These are phyloP conservation scores for Polietes domitor DNA, from an alignment of 2,888 invertebrate species.

Conservation along the genomic window DNA sequence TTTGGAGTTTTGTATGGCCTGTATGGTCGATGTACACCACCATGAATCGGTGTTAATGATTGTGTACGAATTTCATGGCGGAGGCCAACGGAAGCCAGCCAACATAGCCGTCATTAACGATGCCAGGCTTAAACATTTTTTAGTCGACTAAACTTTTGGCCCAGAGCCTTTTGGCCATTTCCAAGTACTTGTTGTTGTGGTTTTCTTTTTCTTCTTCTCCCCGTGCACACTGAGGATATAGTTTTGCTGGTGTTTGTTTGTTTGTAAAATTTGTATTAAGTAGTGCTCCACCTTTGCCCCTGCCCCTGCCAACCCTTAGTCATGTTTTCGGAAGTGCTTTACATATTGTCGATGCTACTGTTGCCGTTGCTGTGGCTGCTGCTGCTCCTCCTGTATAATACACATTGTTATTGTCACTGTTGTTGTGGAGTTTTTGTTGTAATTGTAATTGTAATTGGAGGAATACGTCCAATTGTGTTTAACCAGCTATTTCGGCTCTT, in stretches of 20 bases:
- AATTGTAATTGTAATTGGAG: conserved; percentile 13
- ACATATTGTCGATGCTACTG: conserved; percentile 29
- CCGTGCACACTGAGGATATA: conserved; percentile 13
- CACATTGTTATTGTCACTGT: conserved; percentile 47
- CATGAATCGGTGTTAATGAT: conserved; percentile 7
- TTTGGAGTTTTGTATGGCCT: conserved; percentile 12
- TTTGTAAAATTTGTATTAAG: conserved; percentile 35
- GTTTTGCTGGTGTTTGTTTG: conserved; percentile 28
- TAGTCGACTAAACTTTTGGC: conserved; percentile 58
- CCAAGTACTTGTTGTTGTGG: conserved; percentile 31
- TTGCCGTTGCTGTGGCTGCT: background rate
- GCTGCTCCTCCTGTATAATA: background rate
- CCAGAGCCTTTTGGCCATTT: conserved; percentile 44
- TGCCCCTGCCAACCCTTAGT: background rate
- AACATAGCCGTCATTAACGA: conserved; percentile 43
- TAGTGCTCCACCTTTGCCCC: background rate
- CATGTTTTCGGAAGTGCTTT: conserved; percentile 22
- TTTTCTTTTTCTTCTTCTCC: too few species aligned
- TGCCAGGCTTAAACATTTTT: conserved; percentile 44
- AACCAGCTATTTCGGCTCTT: conserved; percentile 62
- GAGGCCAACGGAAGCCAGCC: conserved; percentile 35
- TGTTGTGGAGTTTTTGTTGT: conserved; percentile 53
- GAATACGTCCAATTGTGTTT: conserved; percentile 54
- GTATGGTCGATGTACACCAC: background rate
- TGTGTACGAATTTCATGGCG: conserved; percentile 1